These are phyloP conservation scores for Chionis minor DNA, from an alignment of 2,113 vertebrate genomes.

Conservation along the genomic window DNA sequence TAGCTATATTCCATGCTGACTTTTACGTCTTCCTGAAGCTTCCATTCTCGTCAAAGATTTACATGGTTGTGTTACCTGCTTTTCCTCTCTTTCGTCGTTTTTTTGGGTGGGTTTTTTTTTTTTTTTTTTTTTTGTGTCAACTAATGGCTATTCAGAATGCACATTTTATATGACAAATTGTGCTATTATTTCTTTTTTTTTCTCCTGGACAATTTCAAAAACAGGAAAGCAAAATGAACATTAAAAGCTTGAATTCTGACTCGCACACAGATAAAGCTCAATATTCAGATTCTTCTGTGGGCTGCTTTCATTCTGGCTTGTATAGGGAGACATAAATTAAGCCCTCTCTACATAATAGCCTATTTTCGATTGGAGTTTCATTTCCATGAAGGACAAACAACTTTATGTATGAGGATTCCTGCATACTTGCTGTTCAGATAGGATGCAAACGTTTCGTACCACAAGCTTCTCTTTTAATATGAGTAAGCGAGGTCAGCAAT, in stretches of 20 bases:
- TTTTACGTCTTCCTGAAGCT: not conserved
- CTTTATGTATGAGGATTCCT: not conserved
- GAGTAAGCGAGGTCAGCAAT: rapidly evolving
- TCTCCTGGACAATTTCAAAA: not conserved
- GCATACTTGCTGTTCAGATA: not conserved
- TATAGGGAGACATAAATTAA: constrained; percentile 5
- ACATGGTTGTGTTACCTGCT: not conserved
- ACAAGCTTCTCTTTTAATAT: not conserved
- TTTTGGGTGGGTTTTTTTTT: too few species aligned
- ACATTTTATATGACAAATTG: not conserved
- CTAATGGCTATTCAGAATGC: constrained; percentile 14
- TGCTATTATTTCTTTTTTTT: not conserved
- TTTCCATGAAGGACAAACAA: not conserved
- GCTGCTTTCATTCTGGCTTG: not conserved
- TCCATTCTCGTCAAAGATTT: constrained; percentile 6
- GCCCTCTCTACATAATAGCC: not conserved
- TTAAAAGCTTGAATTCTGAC: constrained; percentile 4
- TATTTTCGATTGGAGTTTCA: not conserved
- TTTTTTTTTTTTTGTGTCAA: not conserved
- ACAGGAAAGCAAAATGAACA: not conserved
- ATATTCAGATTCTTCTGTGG: not conserved
- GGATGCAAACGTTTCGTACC: not conserved
- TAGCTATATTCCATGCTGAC: not conserved
- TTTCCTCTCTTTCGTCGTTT: not conserved
- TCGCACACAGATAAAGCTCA: not conserved